phyloP scores from a whole-genome alignment of 2,113 vertebrate species.

The Galbula dea region DNA sequence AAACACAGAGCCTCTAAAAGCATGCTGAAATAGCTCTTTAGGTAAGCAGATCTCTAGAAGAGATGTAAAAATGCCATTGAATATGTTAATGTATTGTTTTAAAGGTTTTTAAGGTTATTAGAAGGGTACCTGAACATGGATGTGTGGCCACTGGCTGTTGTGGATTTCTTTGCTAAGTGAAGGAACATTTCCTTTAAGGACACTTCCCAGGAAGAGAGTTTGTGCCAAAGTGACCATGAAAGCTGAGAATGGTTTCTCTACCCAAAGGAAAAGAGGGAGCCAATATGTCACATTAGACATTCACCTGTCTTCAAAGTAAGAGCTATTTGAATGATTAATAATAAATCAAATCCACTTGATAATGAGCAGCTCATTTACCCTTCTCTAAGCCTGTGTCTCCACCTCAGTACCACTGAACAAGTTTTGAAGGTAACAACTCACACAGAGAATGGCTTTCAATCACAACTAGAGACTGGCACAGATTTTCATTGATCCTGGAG shows the following conservation, averaged over 20 bases:
- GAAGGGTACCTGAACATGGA: not conserved
- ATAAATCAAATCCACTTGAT: slow-evolving; percentile 6
- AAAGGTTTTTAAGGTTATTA: too few species aligned
- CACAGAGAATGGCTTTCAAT: slow-evolving; percentile 5
- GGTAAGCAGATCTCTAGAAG: not conserved
- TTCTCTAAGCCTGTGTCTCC: not conserved
- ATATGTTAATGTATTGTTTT: not conserved
- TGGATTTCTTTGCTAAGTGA: not conserved
- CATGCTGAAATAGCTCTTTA: not conserved
- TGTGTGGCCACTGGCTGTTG: not conserved
- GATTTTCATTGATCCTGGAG: slow-evolving; percentile 34
- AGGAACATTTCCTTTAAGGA: not conserved
- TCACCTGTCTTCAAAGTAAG: not conserved
- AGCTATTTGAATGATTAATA: slow-evolving; percentile 2
- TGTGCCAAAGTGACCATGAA: not conserved
- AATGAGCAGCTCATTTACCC: not conserved
- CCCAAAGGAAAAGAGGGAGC: not conserved
- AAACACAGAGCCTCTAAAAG: not conserved
- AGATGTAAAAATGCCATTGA: not conserved
- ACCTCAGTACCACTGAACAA: not conserved
- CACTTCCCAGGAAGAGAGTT: not conserved
- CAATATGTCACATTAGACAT: not conserved
- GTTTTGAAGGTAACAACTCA: not conserved
- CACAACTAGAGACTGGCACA: not conserved
- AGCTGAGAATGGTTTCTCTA: not conserved